Percentiles rank a stretch among this genome's conserved stretches.
Conservation (phyloP, 2,797 vertebrate genomes). For the Podarcis lilfordi region DNA sequence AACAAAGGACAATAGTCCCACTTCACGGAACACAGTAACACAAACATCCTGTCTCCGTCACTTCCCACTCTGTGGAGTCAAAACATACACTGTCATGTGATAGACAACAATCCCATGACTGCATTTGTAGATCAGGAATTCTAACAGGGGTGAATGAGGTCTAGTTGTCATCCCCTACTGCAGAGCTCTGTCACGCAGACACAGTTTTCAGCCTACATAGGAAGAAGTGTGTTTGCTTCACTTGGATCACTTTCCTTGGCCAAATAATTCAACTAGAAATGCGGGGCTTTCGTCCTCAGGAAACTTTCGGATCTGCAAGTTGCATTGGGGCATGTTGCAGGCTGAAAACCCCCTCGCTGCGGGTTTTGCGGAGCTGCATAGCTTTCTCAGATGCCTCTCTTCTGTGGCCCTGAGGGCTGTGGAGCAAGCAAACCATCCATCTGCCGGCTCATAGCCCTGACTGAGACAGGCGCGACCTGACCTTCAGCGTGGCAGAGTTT, state of each 20-base stretch:
- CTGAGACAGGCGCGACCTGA: constrained; percentile 20
- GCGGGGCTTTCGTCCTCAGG: not conserved
- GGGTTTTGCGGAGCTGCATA: not conserved
- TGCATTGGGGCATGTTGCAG: not conserved
- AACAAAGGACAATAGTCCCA: too few relatives aligned
- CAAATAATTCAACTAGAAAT: not conserved
- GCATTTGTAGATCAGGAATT: too few relatives aligned
- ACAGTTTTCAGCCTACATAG: not conserved
- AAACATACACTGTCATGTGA: too few relatives aligned
- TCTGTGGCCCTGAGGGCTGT: not conserved
- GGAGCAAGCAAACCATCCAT: constrained; percentile 15
- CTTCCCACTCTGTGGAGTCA: too few relatives aligned
- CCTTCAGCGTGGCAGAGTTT: constrained; percentile 30
- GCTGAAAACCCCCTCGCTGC: not conserved
- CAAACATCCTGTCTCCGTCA: too few relatives aligned
- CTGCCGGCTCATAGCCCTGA: constrained; percentile 27
- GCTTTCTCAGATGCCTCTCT: not conserved
- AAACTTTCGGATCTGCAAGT: not conserved
- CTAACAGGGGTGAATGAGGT: not conserved
- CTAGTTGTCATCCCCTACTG: not conserved
- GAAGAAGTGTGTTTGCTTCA: not conserved
- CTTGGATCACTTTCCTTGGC: not conserved
- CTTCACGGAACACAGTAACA: too few relatives aligned
- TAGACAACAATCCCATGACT: too few relatives aligned
- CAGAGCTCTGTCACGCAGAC: not conserved